These are phyloP conservation scores for Melanogrammus aeglefinus DNA, from an alignment of 2,797 vertebrate species.

Conservation along the genomic window DNA sequence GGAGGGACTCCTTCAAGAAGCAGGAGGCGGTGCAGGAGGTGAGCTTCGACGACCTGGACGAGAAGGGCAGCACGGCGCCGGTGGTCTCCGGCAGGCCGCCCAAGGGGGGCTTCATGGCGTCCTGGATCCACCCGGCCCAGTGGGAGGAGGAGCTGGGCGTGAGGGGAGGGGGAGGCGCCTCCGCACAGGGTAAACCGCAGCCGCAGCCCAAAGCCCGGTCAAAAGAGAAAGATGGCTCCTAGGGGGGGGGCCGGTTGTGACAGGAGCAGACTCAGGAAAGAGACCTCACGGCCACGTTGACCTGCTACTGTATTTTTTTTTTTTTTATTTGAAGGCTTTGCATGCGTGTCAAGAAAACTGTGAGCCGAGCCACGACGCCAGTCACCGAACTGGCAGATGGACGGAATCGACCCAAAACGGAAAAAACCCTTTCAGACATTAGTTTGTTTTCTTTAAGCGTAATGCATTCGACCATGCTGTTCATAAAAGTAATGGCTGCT, in stretches of 20 bases:
- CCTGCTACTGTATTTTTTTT: constrained; percentile 41
- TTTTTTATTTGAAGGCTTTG: constrained; percentile 40
- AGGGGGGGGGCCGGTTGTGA: constrained; percentile 13
- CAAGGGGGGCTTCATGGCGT: constrained; percentile 51
- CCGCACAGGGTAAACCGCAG: constrained; percentile 37
- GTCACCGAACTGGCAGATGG: constrained; percentile 28
- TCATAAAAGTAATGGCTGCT: constrained; percentile 48
- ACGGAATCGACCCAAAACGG: constrained; percentile 1
- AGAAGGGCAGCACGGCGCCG: constrained; percentile 41
- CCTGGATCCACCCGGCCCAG: constrained; percentile 61
- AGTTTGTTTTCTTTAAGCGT: constrained; percentile 31
- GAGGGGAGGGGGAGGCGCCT: constrained; percentile 37
- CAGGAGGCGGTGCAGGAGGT: constrained; percentile 92
- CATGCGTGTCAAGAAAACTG: constrained; percentile 56
- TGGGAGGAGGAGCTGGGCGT: constrained; percentile 32
- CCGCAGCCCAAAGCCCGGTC: constrained; percentile 48
- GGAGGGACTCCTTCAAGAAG: constrained; percentile 91
- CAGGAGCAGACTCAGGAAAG: constrained; percentile 9
- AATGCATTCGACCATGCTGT: constrained; percentile 55
- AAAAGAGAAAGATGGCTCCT: constrained; percentile 68
- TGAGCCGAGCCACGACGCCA: constrained; percentile 33
- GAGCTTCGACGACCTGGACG: constrained; percentile 81
- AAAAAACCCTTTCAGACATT: constrained; percentile 24
- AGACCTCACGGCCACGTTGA: constrained; percentile 25
- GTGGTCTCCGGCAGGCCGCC: constrained; percentile 33